A percentile compares a stretch with the other conserved stretches of the same genome.
phyloP scores from a whole-genome alignment of 2,888 invertebrate genomes.

The Anoplius nigerrimus region DNA sequence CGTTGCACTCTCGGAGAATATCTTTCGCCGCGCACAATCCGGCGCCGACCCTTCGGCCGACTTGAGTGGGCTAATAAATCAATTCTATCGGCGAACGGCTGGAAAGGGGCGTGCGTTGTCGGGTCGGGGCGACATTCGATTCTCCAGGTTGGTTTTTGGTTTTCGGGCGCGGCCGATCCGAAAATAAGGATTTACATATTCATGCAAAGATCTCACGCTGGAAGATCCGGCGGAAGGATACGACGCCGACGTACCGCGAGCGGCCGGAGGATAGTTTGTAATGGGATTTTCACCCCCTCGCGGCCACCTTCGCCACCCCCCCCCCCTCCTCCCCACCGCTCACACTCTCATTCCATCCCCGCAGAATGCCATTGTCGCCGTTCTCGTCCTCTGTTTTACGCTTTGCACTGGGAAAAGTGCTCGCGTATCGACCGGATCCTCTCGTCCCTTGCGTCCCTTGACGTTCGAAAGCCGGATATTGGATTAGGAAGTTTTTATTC shows the following conservation, averaged over 20 bases:
- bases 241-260: slow-evolving; percentile 56
- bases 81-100: slow-evolving; percentile 65
- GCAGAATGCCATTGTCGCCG: background rate
- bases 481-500: slow-evolving; percentile 32
- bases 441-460: slow-evolving; percentile 1
- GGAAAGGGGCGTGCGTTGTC: slow-evolving; percentile 38
- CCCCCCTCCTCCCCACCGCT: background rate
- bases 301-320: slow-evolving; percentile 17
- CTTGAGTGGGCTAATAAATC: slow-evolving; percentile 69
- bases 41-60: slow-evolving; percentile 37
- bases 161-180: slow-evolving; percentile 73
- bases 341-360: no score
- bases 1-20: slow-evolving; percentile 32
- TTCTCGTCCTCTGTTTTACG: slow-evolving; percentile 28
- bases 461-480: slow-evolving; percentile 14
- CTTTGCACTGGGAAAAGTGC: slow-evolving; percentile 33
- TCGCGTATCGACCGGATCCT: slow-evolving; percentile 44
- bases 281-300: slow-evolving; percentile 69
- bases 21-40: slow-evolving; percentile 21
- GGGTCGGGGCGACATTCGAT: slow-evolving; percentile 45
- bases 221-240: slow-evolving; percentile 61
- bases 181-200: slow-evolving; percentile 75
- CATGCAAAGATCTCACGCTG: slow-evolving; percentile 69
- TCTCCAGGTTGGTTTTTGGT: slow-evolving; percentile 71
- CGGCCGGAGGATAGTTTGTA: slow-evolving; percentile 68